Evolutionary conservation across 64 coral and sea anemone species (phyloP).

Genomic region (Actinia tenebrosa): DNA sequence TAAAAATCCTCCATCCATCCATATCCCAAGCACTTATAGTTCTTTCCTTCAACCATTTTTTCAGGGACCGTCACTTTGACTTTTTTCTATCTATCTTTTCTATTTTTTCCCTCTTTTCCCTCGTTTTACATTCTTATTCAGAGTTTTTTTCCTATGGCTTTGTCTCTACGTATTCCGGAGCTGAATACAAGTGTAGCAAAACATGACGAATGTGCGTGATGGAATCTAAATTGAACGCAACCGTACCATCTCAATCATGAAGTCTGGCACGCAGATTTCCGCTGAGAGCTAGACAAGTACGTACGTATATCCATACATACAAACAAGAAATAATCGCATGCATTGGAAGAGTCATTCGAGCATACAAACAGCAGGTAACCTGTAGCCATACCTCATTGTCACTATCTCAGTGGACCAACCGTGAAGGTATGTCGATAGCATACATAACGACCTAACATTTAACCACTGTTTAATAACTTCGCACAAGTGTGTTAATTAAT

Average conservation of each 20-base stretch:
- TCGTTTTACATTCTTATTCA: neutral
- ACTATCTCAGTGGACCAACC: neutral
- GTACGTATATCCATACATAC: neutral
- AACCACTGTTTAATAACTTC: neutral
- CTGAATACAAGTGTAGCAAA: neutral
- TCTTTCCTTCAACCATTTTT: too few species aligned
- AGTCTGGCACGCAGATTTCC: conserved; percentile 3
- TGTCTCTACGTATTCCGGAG: too few species aligned
- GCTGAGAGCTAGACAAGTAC: neutral
- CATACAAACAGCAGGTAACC: neutral
- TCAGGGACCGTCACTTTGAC: too few species aligned
- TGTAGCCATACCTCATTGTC: neutral
- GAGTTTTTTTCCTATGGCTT: neutral
- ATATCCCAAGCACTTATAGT: neutral
- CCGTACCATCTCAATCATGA: neutral
- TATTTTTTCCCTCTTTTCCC: too few species aligned
- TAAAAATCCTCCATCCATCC: neutral
- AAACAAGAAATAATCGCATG: neutral
- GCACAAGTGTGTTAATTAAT: neutral
- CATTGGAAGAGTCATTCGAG: neutral
- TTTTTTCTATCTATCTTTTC: too few species aligned
- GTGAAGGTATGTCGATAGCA: neutral
- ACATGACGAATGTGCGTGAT: neutral
- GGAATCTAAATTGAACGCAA: neutral
- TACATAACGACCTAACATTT: neutral